Conservation (phyloP, 2,888 invertebrate species). For the Scaptomyza polygonia region DNA sequence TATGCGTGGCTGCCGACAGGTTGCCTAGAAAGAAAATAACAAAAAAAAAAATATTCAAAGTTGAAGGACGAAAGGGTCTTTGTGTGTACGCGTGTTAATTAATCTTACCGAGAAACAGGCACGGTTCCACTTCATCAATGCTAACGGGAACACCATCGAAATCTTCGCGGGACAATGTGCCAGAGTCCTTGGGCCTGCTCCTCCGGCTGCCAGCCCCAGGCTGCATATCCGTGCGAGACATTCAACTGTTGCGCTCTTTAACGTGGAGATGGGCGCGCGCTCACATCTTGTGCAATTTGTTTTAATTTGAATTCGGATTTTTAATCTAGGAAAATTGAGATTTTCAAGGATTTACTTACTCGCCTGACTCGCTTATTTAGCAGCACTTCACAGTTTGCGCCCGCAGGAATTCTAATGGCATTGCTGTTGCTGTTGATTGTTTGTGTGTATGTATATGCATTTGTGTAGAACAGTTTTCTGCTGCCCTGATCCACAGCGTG, state of each 20-base stretch:
- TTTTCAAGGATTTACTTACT: slow-evolving; percentile 9
- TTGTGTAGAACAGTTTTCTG: slow-evolving; percentile 20
- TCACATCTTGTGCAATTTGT: slow-evolving; percentile 27
- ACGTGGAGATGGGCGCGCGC: slow-evolving; percentile 4
- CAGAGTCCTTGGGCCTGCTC: slow-evolving; percentile 54
- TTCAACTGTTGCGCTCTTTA: slow-evolving; percentile 42
- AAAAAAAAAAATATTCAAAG: background rate
- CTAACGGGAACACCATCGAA: slow-evolving; percentile 84
- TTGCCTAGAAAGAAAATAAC: slow-evolving; percentile 88
- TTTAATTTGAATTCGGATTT: background rate
- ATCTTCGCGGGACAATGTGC: slow-evolving; percentile 80
- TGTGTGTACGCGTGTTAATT: background rate
- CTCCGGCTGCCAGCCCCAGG: slow-evolving; percentile 7
- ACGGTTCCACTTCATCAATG: slow-evolving; percentile 83
- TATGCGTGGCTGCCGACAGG: slow-evolving; percentile 91
- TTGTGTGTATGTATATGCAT: slow-evolving; percentile 3
- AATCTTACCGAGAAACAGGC: slow-evolving; percentile 81
- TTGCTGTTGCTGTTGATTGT: slow-evolving; percentile 14
- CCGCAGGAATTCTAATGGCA: slow-evolving; percentile 20
- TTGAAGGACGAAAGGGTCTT: background rate
- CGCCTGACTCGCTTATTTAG: slow-evolving; percentile 7
- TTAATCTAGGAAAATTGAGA: background rate
- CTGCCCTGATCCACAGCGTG: slow-evolving; percentile 32
- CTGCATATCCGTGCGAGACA: slow-evolving; percentile 19
- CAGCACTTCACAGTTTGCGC: slow-evolving; percentile 7